Base-by-base conservation (phyloP, 2,888 invertebrate genomes). In the Osedax frankpressi region DNA sequence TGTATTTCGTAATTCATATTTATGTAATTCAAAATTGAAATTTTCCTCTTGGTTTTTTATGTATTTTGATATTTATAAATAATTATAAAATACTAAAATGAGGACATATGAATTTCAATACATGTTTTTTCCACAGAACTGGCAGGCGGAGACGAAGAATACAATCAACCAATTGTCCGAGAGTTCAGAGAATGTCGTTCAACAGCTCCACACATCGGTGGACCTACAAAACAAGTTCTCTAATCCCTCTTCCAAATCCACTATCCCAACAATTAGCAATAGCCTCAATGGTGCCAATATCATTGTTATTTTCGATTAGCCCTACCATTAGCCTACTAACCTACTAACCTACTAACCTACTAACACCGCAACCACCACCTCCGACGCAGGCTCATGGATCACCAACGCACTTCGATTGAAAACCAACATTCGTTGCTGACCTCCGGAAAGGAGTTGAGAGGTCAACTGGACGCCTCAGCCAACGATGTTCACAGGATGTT, bases 111-210 rank as follows among this genome's bases (percentile, higher is more conserved):
- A n/a, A n/a, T n/a, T n/a, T n/a, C n/a, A n/a, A n/a, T n/a, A n/a
- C n/a, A n/a, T n/a, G n/a, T n/a, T n/a, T n/a, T n/a, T 44, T 44
- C 44, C 6, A 11, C 19, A 44, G 44, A 44, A 44, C 19, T 89
- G 89, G 89, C 88, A 89, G 76, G 86, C 87, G 76, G 86, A 87
- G 74, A 87, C 88, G 0, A 88, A 89, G 75, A 85, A 85, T 65
- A 88, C 88, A 0, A 86, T 88, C 2, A 75, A 80, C 79, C 79
- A 86, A 76, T 84, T 89, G 74, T 80, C 88, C 28, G 82, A 86
- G 73, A 86, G 87, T 76, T 88, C 89, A 14, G 82, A 81, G 74
- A 83, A 82, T 67, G 86, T 89, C 11, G 87, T 87, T 72, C 82
- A 85, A 74, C 83, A 85, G 72, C 83, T 88, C 26, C 84, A 86